Conservation (phyloP, 2,797 vertebrate species). For the Glossophaga mutica region DNA sequence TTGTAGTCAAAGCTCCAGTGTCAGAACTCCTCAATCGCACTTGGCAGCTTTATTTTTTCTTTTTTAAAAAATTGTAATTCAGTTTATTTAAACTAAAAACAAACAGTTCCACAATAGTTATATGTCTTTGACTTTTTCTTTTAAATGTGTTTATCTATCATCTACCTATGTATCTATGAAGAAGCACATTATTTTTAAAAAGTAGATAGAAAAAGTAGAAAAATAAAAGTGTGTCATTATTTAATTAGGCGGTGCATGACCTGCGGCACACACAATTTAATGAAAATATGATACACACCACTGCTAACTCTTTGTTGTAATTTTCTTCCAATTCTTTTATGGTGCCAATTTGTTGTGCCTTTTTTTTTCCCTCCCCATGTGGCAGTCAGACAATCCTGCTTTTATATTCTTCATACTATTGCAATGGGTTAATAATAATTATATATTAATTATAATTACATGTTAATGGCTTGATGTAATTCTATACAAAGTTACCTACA, state of each 20-base stretch:
- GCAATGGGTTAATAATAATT: background rate
- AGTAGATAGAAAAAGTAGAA: background rate
- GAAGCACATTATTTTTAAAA: background rate
- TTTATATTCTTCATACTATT: background rate
- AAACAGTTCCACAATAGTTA: background rate
- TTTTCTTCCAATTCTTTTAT: background rate
- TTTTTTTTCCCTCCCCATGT: background rate
- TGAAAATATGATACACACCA: background rate
- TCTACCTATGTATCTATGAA: background rate
- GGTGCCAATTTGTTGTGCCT: background rate
- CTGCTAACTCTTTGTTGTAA: background rate
- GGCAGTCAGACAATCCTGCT: background rate
- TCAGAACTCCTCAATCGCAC: constrained; percentile 50
- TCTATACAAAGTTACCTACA: background rate
- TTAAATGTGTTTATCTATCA: background rate
- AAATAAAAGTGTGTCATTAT: background rate
- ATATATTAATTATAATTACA: background rate
- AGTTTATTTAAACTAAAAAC: background rate
- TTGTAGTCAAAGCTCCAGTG: background rate
- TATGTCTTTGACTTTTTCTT: background rate
- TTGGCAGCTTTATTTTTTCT: constrained; percentile 36
- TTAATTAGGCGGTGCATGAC: background rate
- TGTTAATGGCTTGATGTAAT: background rate
- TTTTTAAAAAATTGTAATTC: background rate
- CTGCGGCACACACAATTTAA: background rate